phyloP scores from a whole-genome alignment of 2,888 invertebrate genomes.

The Crioceris asparagi region DNA sequence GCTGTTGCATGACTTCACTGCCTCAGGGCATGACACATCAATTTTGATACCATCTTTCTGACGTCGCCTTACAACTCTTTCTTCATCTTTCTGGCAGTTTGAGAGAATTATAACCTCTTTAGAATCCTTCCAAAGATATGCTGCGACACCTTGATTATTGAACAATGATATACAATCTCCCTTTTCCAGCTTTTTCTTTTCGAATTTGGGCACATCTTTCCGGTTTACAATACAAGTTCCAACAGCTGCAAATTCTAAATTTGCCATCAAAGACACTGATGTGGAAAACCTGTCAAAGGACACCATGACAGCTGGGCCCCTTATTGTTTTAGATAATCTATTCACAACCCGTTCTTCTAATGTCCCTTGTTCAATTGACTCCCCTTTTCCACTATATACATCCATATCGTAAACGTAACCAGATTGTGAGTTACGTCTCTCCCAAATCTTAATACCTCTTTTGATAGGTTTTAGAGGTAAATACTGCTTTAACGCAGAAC shows the following conservation, averaged over 20 bases:
- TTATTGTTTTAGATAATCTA: no score
- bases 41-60: conserved; percentile 22
- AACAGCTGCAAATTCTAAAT: not conserved
- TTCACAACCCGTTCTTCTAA: no score
- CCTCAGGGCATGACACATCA: conserved; percentile 17
- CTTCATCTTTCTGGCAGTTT: no score
- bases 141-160: not conserved
- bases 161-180: not conserved
- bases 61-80: conserved; percentile 17
- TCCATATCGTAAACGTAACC: not conserved
- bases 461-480: no score
- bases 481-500: not conserved
- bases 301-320: not conserved
- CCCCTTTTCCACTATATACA: no score
- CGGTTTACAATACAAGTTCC: not conserved
- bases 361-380: not conserved
- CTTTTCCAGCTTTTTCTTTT: not conserved
- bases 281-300: not conserved
- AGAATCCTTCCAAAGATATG: no score
- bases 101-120: conserved; percentile 24
- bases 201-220: no score
- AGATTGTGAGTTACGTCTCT: not conserved
- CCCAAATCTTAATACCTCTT: no score
- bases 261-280: not conserved
- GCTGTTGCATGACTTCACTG: conserved; percentile 17